phyloP scores from a whole-genome alignment of 2,113 vertebrate genomes.

The Ardeotis arabs region DNA sequence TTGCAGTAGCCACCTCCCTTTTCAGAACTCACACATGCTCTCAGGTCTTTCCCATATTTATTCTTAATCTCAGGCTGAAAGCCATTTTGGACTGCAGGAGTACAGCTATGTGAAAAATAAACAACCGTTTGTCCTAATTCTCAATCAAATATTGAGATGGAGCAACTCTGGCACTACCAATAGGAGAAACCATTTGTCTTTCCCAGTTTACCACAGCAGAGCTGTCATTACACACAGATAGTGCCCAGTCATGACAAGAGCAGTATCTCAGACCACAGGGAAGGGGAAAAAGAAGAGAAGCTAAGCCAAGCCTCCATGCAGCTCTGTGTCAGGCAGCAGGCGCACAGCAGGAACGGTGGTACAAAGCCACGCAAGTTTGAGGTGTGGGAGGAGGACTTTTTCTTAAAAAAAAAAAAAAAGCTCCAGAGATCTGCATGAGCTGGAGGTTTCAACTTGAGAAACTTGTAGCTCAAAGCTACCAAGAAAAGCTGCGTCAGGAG shows the following conservation, averaged over 20 bases:
- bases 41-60: not conserved
- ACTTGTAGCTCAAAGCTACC: not conserved
- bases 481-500: not conserved
- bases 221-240: not conserved
- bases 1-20: not conserved
- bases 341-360: not conserved
- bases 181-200: not conserved
- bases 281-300: not conserved
- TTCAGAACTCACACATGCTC: not conserved
- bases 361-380: not conserved
- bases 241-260: not conserved
- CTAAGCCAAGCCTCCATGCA: not conserved
- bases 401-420: not conserved
- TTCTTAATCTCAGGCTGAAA: not conserved
- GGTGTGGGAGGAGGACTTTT: not conserved
- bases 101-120: not conserved
- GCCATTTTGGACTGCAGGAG: not conserved
- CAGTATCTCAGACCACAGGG: not conserved
- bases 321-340: not conserved
- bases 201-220: not conserved
- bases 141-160: not conserved
- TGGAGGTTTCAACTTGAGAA: not conserved
- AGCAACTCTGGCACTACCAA: not conserved
- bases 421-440: not conserved
- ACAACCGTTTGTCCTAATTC: not conserved